These are phyloP conservation scores for Kryptolebias ocellatus DNA, from an alignment of 2,797 vertebrate species.

Conservation along the genomic window DNA sequence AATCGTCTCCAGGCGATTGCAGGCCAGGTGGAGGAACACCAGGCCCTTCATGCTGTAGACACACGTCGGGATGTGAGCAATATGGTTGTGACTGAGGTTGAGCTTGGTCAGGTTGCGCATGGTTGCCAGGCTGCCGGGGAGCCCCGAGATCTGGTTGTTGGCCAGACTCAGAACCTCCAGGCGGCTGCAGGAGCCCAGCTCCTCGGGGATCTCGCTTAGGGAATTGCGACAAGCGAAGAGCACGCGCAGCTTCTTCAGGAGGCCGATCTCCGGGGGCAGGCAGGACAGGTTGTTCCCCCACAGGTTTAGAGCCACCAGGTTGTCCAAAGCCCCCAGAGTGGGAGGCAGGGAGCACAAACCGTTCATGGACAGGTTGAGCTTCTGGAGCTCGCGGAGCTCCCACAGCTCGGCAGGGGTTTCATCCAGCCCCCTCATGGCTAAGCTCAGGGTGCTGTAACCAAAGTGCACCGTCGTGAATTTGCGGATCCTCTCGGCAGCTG, in stretches of 20 bases:
- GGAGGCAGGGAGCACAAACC: conserved; percentile 84
- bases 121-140: conserved; percentile 84
- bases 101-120: conserved; percentile 87
- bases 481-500: conserved; percentile 75
- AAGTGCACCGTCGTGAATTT: conserved; percentile 80
- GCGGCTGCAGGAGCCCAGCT: conserved; percentile 86
- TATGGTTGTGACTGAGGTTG: conserved; percentile 92
- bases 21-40: conserved; percentile 91
- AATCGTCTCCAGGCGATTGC: conserved; percentile 90
- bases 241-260: conserved; percentile 88
- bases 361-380: conserved; percentile 93
- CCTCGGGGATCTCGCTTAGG: conserved; percentile 88
- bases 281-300: conserved; percentile 87
- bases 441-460: conserved; percentile 85
- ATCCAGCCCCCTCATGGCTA: conserved; percentile 88
- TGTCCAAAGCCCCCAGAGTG: conserved; percentile 83
- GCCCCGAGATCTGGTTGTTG: conserved; percentile 87
- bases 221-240: conserved; percentile 91
- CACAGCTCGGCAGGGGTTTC: conserved; percentile 88
- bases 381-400: conserved; percentile 90
- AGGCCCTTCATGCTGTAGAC: conserved; percentile 88
- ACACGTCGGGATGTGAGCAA: conserved; percentile 89
- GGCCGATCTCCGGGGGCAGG: conserved; percentile 89
- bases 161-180: conserved; percentile 93
- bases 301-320: conserved; percentile 90